phyloP scores from a whole-genome alignment of 2,888 invertebrate genomes.

The Lobophora halterata region DNA sequence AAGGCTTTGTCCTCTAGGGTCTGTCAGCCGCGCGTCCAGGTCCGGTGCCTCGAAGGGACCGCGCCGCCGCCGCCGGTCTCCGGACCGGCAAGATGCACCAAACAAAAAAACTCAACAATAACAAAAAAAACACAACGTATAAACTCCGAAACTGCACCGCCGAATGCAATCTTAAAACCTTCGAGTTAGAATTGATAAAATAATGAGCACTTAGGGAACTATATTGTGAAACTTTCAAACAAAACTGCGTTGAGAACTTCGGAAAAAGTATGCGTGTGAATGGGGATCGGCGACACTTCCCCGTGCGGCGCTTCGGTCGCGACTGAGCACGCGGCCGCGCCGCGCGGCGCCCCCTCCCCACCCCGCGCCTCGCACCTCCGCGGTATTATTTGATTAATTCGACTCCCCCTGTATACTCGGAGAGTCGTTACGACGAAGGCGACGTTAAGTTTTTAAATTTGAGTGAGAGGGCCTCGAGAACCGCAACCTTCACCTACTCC shows the following conservation, averaged over 20 bases:
- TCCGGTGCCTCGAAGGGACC: conserved; percentile 68
- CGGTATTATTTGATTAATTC: conserved; percentile 81
- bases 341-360: conserved; percentile 31
- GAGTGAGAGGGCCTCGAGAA: conserved; percentile 71
- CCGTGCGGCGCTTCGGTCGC: conserved; percentile 70
- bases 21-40: conserved; percentile 69
- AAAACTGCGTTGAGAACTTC: conserved; percentile 75
- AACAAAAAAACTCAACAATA: conserved; percentile 80
- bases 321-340: conserved; percentile 76
- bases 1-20: conserved; percentile 74
- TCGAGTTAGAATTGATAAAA: conserved; percentile 60
- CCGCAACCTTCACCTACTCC: conserved; percentile 77
- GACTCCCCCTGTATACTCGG: conserved; percentile 79
- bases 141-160: conserved; percentile 71
- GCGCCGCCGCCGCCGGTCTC: conserved; percentile 70
- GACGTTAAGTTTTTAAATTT: conserved; percentile 79
- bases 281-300: conserved; percentile 73
- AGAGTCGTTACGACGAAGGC: conserved; percentile 75
- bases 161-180: conserved; percentile 62
- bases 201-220: conserved; percentile 69
- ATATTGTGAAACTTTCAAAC: conserved; percentile 73
- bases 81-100: conserved; percentile 78
- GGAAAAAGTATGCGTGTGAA: conserved; percentile 74
- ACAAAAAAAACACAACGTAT: conserved; percentile 76
- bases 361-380: conserved; percentile 49